Evolutionary conservation across 1,140 invertebrate species (phyloP), one percentile per base, ranked within the genome.

Genomic region (Drosophila setifemur): DNA sequence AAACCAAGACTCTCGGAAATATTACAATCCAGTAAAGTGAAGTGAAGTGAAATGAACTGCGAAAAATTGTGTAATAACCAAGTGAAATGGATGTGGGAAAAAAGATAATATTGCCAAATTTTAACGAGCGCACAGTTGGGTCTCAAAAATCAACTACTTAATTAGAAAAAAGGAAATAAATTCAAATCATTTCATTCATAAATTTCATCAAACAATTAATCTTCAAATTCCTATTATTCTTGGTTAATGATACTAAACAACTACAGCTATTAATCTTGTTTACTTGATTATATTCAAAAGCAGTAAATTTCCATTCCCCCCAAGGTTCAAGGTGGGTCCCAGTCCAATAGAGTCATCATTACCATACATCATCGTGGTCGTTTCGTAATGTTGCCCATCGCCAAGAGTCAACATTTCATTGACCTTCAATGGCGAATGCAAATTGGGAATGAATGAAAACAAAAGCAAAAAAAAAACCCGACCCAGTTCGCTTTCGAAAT

Each of bases 11-110:
- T 19, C 40, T 7, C 19, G 21, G 58, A 55, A 60, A 45, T 29
- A 40, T 16, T 29, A 40, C 11, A 57, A 43, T 14, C 43, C 35
- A 6, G 18, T 14, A 35, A 48, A 64, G 66, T 70, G 66, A 66
- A 73, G 81, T 86, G 72, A 81, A 57, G 81, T 85, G 82, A 81
- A 86, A 75, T 81, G 67, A 83, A 70, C 79, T 85, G 81, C 23
- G 25, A 61, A 16, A 29, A 28, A 63, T 86, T 85, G 75, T 75
- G 81, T 61, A 85, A 83, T 35, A 60, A 53, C 53, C 49, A 67
- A 60, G 47, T 31, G 14, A 47, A 53, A 60, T 61, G 76, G 57
- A 57, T 60, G 63, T 78, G 73, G 53, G 53, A 18, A 70, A n/a
- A 44, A 44, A 11, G 43, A 43, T 19, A 37, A 52, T 47, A 77